phyloP scores from a whole-genome alignment of 2,113 vertebrate genomes.

The Nothocercus julius region DNA sequence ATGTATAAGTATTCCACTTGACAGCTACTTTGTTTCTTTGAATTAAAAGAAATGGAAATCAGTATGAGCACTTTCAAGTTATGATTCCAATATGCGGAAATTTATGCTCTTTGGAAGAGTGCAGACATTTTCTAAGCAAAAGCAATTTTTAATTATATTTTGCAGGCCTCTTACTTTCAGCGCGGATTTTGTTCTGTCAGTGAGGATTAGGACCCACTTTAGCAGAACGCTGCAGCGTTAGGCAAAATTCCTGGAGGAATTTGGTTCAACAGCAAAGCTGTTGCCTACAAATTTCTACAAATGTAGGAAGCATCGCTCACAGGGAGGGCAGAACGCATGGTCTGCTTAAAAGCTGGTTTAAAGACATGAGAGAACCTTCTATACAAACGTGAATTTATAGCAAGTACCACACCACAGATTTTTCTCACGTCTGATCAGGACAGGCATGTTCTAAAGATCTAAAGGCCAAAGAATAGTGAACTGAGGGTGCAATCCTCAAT shows the following conservation, averaged over 20 bases:
- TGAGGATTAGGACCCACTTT: slow-evolving; percentile 13
- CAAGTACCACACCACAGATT: not conserved
- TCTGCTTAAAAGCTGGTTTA: not conserved
- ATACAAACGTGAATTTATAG: not conserved
- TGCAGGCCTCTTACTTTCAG: not conserved
- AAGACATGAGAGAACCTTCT: not conserved
- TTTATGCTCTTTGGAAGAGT: not conserved
- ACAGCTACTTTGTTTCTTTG: slow-evolving; percentile 6
- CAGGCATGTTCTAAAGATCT: not conserved
- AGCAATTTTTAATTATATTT: slow-evolving; percentile 21
- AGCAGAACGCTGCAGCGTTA: not conserved
- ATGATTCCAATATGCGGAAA: slow-evolving; percentile 1
- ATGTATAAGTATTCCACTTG: not conserved
- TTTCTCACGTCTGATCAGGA: not conserved
- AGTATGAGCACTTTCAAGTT: not conserved
- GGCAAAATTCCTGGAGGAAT: not conserved
- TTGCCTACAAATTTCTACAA: not conserved
- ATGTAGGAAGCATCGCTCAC: not conserved
- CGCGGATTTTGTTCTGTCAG: not conserved
- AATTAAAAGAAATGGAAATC: not conserved
- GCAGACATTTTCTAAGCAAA: not conserved
- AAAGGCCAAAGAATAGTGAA: not conserved
- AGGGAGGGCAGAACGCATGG: rapidly evolving
- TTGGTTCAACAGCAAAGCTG: not conserved
- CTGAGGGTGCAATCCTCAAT: not conserved